phyloP scores from a whole-genome alignment of 2,113 vertebrate genomes.

The Mystacornis crossleyi region DNA sequence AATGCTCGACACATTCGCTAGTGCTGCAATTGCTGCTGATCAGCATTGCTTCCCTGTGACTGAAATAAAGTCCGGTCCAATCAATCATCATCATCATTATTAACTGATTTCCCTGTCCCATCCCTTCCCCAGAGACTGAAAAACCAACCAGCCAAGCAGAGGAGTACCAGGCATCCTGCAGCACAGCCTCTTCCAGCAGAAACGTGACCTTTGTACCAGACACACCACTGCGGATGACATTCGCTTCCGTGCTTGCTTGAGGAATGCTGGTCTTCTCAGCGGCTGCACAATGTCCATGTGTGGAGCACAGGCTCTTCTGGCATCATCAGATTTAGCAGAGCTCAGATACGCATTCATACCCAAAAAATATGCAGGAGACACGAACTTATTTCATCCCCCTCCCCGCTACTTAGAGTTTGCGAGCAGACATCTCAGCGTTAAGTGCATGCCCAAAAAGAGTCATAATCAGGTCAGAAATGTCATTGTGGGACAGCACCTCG shows the following conservation, averaged over 20 bases:
- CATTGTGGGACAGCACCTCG: accelerated
- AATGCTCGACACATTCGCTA: background rate
- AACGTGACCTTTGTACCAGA: background rate
- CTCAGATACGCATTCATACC: background rate
- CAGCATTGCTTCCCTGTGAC: background rate
- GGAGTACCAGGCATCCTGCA: background rate
- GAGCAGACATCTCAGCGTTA: background rate
- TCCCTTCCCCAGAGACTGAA: background rate
- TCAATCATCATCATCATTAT: no score
- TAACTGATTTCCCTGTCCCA: background rate
- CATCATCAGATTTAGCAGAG: background rate
- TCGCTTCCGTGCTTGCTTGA: background rate
- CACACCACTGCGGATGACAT: background rate
- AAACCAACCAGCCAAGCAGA: background rate
- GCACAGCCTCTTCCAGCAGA: background rate
- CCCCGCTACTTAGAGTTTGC: background rate
- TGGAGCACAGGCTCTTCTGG: background rate
- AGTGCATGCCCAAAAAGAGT: background rate
- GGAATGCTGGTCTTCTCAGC: background rate
- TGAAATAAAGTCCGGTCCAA: background rate
- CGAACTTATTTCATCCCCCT: background rate
- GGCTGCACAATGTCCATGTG: background rate
- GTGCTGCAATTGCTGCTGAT: background rate
- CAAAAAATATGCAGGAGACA: background rate
- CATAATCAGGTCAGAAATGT: background rate